Evolutionary conservation across 2,113 vertebrate genomes (phyloP).

Genomic region (Tetraodon nigroviridis): DNA sequence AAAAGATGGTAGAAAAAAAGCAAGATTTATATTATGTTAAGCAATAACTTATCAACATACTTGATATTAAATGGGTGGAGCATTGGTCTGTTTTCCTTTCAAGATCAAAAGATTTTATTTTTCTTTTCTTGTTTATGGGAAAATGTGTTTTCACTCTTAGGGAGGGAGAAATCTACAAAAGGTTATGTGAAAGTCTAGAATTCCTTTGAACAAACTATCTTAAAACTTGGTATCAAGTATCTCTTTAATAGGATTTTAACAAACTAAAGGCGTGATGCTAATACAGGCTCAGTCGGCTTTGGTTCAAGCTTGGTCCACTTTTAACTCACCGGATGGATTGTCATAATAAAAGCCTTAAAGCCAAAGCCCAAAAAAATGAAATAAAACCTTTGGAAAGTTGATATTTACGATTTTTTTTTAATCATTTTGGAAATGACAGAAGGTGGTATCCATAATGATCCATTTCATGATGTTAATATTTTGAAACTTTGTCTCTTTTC

Average conservation of each 20-base stretch:
- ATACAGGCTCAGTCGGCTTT: no score
- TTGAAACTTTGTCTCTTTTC: no score
- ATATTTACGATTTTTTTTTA: no score
- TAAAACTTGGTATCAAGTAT: not conserved
- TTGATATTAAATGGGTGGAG: constrained; percentile 11
- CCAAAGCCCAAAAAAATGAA: no score
- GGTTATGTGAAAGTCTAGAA: not conserved
- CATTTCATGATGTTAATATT: no score
- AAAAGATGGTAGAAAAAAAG: constrained; percentile 23
- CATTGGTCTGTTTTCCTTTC: constrained; percentile 20
- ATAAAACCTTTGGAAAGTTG: no score
- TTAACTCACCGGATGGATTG: no score
- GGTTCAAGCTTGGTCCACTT: no score
- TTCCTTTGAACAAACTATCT: not conserved
- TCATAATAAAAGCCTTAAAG: no score
- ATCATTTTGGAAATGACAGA: no score
- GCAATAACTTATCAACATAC: constrained; percentile 25
- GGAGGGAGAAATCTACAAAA: not conserved
- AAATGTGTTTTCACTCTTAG: not conserved
- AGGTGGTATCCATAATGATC: no score
- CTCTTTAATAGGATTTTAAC: not conserved
- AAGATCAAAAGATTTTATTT: not conserved
- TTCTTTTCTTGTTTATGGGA: not conserved
- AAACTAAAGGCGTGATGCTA: not conserved
- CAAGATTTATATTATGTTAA: no score